Evolutionary conservation across 2,888 invertebrate genomes (phyloP).

Genomic region (Caenorhabditis sp.): DNA sequence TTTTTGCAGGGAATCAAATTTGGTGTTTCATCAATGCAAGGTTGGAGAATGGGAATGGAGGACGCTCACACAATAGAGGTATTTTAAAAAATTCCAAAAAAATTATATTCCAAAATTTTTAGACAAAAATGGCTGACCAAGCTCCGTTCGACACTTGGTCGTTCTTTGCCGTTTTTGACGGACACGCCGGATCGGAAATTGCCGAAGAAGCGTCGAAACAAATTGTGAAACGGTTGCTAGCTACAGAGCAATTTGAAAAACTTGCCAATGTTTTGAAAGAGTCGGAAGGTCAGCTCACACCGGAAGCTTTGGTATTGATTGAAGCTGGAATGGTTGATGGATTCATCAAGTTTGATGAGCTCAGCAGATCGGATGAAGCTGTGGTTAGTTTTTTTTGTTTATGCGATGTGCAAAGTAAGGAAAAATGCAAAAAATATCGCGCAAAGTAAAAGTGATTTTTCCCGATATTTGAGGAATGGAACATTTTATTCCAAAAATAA

Average conservation of each 20-base stretch:
- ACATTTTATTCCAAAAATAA: too few species aligned
- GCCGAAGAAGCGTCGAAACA: constrained; percentile 90
- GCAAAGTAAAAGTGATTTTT: too few species aligned
- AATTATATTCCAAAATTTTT: constrained; percentile 60
- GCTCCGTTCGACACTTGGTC: constrained; percentile 74
- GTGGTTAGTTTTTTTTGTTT: not conserved
- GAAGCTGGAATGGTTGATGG: constrained; percentile 70
- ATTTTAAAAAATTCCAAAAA: not conserved
- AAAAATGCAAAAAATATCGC: too few species aligned
- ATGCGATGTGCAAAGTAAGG: too few species aligned
- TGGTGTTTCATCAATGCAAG: constrained; percentile 69
- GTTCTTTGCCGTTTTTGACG: constrained; percentile 98
- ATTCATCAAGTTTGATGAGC: constrained; percentile 80
- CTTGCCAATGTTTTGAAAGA: constrained; percentile 25
- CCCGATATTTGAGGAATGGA: too few species aligned
- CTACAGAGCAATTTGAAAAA: constrained; percentile 84
- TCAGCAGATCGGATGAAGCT: constrained; percentile 61
- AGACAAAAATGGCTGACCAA: constrained; percentile 76
- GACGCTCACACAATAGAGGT: constrained; percentile 92
- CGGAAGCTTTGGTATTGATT: constrained; percentile 49
- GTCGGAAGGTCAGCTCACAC: constrained; percentile 76
- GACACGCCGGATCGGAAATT: constrained; percentile 89
- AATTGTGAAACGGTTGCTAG: constrained; percentile 85
- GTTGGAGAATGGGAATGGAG: constrained; percentile 74
- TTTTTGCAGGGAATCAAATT: constrained; percentile 58